Evolutionary conservation across 2,797 vertebrate species (phyloP).

Genomic region (Neosalanx taihuensis): DNA sequence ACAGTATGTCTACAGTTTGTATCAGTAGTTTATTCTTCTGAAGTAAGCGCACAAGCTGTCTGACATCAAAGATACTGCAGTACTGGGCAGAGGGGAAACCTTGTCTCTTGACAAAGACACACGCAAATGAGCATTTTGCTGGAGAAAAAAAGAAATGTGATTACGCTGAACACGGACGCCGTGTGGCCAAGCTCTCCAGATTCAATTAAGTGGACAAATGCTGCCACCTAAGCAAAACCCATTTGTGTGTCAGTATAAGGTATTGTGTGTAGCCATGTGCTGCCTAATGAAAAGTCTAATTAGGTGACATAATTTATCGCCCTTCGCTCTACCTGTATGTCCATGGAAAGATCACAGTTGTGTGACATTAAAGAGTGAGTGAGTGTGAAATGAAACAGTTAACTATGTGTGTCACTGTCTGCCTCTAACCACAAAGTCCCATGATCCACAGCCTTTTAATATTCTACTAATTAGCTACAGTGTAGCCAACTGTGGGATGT

Average conservation of each 20-base stretch:
- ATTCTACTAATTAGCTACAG: background rate
- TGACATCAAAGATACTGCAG: background rate
- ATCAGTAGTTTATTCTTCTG: no score
- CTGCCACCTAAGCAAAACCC: conserved; percentile 1
- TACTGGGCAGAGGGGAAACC: background rate
- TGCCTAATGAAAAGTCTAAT: conserved; percentile 24
- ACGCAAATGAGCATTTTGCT: background rate
- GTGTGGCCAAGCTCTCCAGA: conserved; percentile 16
- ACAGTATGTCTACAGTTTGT: background rate
- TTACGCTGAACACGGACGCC: background rate
- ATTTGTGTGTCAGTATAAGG: conserved; percentile 16
- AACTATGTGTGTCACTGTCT: background rate
- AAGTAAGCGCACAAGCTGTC: background rate
- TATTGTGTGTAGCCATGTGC: conserved; percentile 10
- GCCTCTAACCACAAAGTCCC: background rate
- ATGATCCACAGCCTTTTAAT: background rate
- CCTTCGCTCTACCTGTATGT: background rate
- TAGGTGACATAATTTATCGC: conserved; percentile 12
- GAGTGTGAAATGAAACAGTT: background rate
- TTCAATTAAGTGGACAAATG: conserved; percentile 13
- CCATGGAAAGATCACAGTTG: background rate
- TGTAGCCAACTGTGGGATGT: background rate
- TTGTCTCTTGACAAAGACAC: background rate
- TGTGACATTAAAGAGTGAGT: background rate
- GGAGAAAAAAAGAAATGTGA: conserved; percentile 1